Percentiles rank a stretch among this genome's conserved stretches.
Evolutionary conservation across 2,888 invertebrate genomes (phyloP).

Genomic region (Sipunculus nudus): DNA sequence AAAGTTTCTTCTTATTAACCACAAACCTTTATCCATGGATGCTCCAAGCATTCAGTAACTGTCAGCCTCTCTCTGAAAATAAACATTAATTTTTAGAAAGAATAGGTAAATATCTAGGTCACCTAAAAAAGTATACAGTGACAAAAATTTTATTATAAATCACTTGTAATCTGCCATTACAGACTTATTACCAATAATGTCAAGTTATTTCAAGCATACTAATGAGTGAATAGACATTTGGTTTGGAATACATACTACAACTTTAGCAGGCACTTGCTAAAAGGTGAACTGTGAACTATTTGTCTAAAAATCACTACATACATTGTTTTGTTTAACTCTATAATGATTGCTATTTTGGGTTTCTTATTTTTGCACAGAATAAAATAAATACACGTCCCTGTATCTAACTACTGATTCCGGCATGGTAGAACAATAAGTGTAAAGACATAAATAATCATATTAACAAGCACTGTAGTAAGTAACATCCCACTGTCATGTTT

Average conservation of each 20-base stretch:
- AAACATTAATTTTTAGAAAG: conserved; percentile 5
- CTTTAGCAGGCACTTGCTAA: background rate
- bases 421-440: no score
- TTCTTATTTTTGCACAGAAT: no score
- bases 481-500: no score
- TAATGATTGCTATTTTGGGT: no score
- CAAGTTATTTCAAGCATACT: background rate
- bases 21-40: conserved; percentile 73
- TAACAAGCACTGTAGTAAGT: no score
- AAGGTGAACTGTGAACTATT: background rate
- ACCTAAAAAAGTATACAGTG: background rate
- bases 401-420: no score
- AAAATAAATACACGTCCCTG: no score
- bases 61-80: conserved; percentile 70
- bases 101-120: background rate
- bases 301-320: background rate
- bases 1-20: no score
- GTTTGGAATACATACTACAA: background rate
- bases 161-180: background rate
- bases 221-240: background rate
- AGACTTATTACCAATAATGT: background rate
- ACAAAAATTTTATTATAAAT: background rate
- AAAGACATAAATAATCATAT: no score
- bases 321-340: background rate
- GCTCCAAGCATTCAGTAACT: conserved; percentile 72